phyloP scores from a whole-genome alignment of 2,888 invertebrate species.

The Aspidiotus rigidus region DNA sequence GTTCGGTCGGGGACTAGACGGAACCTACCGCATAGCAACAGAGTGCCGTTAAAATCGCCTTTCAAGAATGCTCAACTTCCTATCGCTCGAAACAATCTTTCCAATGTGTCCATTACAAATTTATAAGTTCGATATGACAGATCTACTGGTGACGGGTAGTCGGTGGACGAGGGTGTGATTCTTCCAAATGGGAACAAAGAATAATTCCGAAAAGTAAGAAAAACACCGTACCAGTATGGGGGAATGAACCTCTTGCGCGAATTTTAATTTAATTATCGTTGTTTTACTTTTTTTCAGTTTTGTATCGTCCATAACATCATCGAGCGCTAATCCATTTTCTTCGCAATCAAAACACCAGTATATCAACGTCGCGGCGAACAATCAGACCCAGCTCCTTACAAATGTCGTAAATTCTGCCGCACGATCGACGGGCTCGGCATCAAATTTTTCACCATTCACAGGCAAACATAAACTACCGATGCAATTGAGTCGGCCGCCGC shows the following conservation, averaged over 20 bases:
- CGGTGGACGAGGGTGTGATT: conserved; percentile 20
- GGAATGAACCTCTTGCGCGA: background rate
- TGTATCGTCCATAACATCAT: conserved; percentile 21
- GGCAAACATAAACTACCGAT: conserved; percentile 30
- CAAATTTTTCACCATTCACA: background rate
- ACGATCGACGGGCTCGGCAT: background rate
- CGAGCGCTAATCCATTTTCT: conserved; percentile 17
- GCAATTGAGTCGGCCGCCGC: conserved; percentile 28
- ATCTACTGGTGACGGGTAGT: background rate
- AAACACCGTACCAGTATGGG: background rate
- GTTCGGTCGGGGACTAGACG: no score
- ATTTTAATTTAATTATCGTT: background rate
- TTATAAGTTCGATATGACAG: conserved; percentile 1
- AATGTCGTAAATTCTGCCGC: conserved; percentile 1
- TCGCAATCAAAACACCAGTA: conserved; percentile 8
- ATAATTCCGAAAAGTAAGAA: conserved; percentile 23
- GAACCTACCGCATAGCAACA: no score
- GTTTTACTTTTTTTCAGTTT: conserved; percentile 9
- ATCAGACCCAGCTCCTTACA: background rate
- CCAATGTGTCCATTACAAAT: background rate
- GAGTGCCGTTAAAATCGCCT: no score
- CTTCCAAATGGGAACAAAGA: conserved; percentile 29
- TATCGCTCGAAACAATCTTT: background rate
- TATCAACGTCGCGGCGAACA: background rate
- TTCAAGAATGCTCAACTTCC: no score